Conservation (phyloP, 2,888 invertebrate genomes). For the Drosophila merina region DNA sequence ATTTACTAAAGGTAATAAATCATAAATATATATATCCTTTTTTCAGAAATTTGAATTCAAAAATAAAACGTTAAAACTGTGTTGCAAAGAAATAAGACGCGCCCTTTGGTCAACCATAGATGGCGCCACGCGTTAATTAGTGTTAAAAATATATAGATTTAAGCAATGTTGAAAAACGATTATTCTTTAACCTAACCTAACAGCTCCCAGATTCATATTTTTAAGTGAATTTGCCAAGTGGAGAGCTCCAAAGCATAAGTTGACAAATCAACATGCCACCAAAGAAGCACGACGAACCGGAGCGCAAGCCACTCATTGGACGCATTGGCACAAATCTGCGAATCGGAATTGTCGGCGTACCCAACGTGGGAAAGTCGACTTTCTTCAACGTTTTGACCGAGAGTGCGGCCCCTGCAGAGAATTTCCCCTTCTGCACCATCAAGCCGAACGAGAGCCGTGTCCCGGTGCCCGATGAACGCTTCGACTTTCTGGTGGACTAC, state of each 20-base stretch:
- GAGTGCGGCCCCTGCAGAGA: slow-evolving; percentile 98
- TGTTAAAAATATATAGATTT: not conserved
- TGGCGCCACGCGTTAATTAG: not conserved
- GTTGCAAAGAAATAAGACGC: not conserved
- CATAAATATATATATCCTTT: no score
- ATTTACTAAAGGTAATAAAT: no score
- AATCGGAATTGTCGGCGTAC: slow-evolving; percentile 95
- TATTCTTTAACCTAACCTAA: not conserved
- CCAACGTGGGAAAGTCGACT: slow-evolving; percentile 99
- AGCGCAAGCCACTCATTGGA: slow-evolving; percentile 95
- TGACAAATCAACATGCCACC: slow-evolving; percentile 85
- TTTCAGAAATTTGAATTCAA: not conserved
- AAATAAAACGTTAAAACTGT: not conserved
- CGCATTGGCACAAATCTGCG: slow-evolving; percentile 97
- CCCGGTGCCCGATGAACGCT: slow-evolving; percentile 97
- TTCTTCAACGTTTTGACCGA: slow-evolving; percentile 99
- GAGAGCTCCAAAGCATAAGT: not conserved
- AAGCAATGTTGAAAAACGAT: not conserved
- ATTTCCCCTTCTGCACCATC: slow-evolving; percentile 99
- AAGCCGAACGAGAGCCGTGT: slow-evolving; percentile 99
- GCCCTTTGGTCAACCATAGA: not conserved
- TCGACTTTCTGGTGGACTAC: slow-evolving; percentile 95
- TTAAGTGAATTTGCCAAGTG: slow-evolving; percentile 1
- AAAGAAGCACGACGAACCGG: slow-evolving; percentile 95
- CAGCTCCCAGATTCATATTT: not conserved